These are phyloP conservation scores for Diuraphis noxia DNA, from an alignment of 1,140 invertebrate species.

Conservation along the genomic window DNA sequence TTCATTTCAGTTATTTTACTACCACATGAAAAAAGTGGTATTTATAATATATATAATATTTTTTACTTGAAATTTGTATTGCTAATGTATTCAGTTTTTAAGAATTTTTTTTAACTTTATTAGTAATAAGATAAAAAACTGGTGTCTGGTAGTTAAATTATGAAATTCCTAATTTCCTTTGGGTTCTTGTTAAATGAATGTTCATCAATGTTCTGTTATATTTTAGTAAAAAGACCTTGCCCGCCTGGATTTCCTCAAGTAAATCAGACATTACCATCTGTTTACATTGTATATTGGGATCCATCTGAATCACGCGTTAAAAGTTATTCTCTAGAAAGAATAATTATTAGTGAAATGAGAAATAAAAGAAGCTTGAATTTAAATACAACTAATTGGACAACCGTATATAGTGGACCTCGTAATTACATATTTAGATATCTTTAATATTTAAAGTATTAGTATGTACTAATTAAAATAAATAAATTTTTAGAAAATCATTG, in stretches of 20 bases:
- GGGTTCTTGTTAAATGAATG: neutral
- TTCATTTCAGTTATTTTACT: too few species aligned
- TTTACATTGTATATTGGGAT: conserved; percentile 76
- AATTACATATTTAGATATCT: neutral
- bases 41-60: neutral
- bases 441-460: neutral
- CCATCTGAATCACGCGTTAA: conserved; percentile 62
- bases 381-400: conserved; percentile 24
- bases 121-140: too few species aligned
- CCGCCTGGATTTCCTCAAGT: conserved; percentile 70
- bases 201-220: conserved; percentile 49
- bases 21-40: neutral
- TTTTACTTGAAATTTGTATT: neutral
- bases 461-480: conserved; percentile 30
- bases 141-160: neutral
- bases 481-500: conserved; percentile 70
- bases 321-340: conserved; percentile 31
- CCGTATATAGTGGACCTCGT: conserved; percentile 39
- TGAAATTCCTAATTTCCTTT: neutral
- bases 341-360: conserved; percentile 21
- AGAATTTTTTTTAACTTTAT: neutral
- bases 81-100: neutral
- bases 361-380: conserved; percentile 40
- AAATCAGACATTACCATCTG: conserved; percentile 66
- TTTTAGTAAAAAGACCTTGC: conserved; percentile 68